Conservation (phyloP, 2,113 vertebrate genomes). For the Anser brachyrhynchus region DNA sequence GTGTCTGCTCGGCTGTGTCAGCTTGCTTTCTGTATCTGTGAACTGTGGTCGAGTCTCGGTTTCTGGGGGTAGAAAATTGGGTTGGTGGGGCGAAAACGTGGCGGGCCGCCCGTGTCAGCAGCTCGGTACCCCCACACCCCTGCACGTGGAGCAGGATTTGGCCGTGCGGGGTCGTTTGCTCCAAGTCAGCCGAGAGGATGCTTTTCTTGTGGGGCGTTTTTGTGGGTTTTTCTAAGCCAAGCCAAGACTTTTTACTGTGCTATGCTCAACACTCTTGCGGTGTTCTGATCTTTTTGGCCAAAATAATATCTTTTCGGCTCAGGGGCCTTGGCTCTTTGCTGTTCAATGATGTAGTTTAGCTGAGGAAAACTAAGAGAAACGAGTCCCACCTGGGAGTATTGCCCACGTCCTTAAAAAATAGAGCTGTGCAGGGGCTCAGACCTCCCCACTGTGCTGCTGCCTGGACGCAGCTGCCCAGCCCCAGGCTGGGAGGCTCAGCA, state of each 20-base stretch:
- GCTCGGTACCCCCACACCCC: neutral
- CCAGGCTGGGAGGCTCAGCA: neutral
- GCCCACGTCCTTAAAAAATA: neutral
- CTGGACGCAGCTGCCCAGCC: neutral
- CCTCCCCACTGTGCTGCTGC: neutral
- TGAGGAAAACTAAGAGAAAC: accelerated
- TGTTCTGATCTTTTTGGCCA: neutral
- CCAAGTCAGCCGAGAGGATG: neutral
- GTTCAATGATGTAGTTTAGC: neutral
- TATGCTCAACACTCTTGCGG: neutral
- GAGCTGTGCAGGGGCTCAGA: neutral
- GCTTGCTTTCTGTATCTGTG: neutral
- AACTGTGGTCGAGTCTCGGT: accelerated
- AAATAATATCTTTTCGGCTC: neutral
- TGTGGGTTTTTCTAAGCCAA: neutral
- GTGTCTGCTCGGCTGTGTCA: neutral
- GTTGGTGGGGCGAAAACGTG: neutral
- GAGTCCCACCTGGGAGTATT: neutral
- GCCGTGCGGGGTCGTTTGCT: accelerated
- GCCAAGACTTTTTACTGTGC: neutral
- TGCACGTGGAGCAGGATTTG: accelerated
- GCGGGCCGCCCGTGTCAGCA: accelerated
- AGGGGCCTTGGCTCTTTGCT: neutral
- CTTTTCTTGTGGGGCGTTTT: neutral
- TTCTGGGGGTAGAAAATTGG: neutral